phyloP scores from a whole-genome alignment of 2,113 vertebrate species.

The Gallinago paraguaiae region DNA sequence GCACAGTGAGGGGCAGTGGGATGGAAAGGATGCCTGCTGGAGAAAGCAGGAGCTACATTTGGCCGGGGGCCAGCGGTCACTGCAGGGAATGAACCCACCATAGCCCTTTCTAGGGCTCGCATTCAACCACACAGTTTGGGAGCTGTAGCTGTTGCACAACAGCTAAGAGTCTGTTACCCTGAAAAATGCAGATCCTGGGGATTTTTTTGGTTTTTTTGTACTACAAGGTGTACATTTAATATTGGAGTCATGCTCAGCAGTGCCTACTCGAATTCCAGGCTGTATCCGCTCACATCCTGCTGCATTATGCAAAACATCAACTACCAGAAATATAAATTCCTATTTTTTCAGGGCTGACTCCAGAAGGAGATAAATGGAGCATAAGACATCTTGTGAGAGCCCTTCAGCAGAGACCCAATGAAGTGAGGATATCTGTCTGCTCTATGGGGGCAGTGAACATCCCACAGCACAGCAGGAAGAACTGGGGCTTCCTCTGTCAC shows the following conservation, averaged over 20 bases:
- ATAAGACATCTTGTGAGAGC: not conserved
- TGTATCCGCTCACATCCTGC: not conserved
- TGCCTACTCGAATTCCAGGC: not conserved
- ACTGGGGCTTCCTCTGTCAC: not conserved
- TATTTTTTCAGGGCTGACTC: not conserved
- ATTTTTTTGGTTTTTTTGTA: not conserved
- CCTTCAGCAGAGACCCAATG: not conserved
- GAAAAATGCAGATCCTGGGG: not conserved
- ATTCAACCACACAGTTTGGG: not conserved
- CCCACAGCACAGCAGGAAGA: not conserved
- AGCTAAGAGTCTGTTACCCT: not conserved
- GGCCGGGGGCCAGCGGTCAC: not conserved
- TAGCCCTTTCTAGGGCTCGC: fast-evolving
- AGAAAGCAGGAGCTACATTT: not conserved
- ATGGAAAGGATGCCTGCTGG: not conserved
- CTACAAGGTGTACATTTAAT: not conserved
- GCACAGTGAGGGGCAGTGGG: not conserved
- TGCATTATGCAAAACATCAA: not conserved
- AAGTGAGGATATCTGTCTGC: not conserved
- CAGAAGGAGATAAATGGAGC: not conserved
- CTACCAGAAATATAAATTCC: not conserved
- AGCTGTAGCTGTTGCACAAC: not conserved
- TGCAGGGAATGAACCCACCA: fast-evolving
- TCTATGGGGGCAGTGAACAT: fast-evolving
- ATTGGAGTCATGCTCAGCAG: not conserved